A percentile compares a stretch with the other conserved stretches of the same genome.
phyloP scores from a whole-genome alignment of 2,797 vertebrate genomes.

The Gallirallus australis region DNA sequence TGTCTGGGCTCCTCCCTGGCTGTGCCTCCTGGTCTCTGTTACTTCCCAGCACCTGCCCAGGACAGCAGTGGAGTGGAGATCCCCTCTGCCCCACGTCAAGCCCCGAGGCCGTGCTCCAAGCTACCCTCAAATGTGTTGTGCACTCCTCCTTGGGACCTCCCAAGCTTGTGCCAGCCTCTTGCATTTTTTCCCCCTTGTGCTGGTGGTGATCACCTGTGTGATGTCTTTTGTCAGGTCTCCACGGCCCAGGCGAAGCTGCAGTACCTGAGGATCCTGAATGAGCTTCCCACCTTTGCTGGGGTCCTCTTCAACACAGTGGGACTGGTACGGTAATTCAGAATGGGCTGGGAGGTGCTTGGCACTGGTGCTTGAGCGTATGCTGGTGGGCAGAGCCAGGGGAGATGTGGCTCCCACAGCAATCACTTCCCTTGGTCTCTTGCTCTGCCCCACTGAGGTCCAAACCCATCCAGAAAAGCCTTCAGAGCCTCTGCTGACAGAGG shows the following conservation, averaged over 20 bases:
- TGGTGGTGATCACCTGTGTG: neutral
- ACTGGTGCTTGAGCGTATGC: neutral
- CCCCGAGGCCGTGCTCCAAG: neutral
- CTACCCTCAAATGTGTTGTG: fast-evolving
- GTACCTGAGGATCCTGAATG: slow-evolving; percentile 96
- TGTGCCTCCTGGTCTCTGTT: neutral
- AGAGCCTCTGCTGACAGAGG: neutral
- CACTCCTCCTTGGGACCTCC: neutral
- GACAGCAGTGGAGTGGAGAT: neutral
- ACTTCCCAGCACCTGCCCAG: neutral
- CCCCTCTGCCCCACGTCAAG: neutral
- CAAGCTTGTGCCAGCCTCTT: neutral
- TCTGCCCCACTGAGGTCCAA: neutral
- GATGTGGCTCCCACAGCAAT: neutral
- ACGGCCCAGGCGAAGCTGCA: slow-evolving; percentile 96
- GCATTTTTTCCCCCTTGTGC: neutral
- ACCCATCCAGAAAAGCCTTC: neutral
- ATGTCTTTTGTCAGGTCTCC: slow-evolving; percentile 86
- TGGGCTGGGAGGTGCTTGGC: neutral
- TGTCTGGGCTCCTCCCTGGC: neutral
- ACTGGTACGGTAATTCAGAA: slow-evolving; percentile 83
- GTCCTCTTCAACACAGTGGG: slow-evolving; percentile 97
- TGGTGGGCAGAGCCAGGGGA: neutral
- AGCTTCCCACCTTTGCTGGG: slow-evolving; percentile 96
- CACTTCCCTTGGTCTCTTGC: neutral